Percentiles rank a stretch among this genome's conserved stretches.
Evolutionary conservation across 1,140 invertebrate genomes (phyloP).

Genomic region (Bicyclus anynana): DNA sequence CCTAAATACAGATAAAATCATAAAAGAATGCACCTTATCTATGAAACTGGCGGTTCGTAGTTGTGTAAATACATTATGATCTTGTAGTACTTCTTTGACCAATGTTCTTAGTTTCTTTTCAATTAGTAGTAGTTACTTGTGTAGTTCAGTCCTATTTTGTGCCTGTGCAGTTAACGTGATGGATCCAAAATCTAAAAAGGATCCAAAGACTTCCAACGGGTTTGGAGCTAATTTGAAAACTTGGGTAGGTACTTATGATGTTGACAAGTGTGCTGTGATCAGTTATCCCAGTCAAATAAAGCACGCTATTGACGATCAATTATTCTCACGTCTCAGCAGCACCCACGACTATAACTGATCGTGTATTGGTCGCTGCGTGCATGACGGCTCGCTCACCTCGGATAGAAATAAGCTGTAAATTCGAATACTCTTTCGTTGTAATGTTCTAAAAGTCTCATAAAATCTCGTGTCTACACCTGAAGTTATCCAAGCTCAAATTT

Average conservation of each 20-base stretch:
- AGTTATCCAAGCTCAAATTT: no score
- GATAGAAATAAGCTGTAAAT: no score
- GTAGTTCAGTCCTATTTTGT: neutral
- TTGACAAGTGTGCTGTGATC: no score
- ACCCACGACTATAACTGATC: no score
- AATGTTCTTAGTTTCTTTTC: neutral
- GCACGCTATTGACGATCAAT: no score
- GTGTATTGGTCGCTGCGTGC: no score
- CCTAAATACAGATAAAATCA: neutral
- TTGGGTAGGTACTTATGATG: slow-evolving; percentile 27
- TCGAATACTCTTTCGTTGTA: no score
- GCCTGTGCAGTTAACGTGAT: slow-evolving; percentile 4
- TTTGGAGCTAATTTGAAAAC: slow-evolving; percentile 26
- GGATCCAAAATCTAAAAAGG: slow-evolving; percentile 20
- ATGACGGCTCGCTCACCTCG: no score
- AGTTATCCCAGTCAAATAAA: no score
- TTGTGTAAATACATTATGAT: neutral
- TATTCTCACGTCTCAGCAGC: no score
- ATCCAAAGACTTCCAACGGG: slow-evolving; percentile 21
- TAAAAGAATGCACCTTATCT: neutral
- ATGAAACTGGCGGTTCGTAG: neutral
- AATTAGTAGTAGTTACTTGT: neutral
- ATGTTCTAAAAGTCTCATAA: no score
- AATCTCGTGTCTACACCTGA: no score
- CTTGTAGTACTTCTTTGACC: neutral